Percentiles rank a stretch among this genome's conserved stretches.
These are phyloP conservation scores for Anolis sagrei DNA, from an alignment of 2,113 vertebrate species.

Conservation along the genomic window DNA sequence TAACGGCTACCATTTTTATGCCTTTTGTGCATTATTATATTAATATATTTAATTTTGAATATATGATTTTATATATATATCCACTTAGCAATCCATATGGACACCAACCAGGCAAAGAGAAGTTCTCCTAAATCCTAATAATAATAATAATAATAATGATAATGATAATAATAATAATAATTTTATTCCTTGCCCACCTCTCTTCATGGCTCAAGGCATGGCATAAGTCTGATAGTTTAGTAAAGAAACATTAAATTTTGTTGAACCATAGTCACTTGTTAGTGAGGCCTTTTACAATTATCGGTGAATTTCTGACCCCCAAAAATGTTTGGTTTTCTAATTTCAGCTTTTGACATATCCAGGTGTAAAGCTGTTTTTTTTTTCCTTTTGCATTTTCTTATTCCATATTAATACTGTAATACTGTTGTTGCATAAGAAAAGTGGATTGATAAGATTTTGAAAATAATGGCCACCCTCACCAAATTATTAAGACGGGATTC, in stretches of 20 bases:
- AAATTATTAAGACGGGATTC: background rate
- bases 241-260: background rate
- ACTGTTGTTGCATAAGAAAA: conserved; percentile 63
- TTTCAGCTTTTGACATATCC: conserved; percentile 66
- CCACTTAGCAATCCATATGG: no score
- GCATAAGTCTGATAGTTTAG: background rate
- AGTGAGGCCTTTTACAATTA: background rate
- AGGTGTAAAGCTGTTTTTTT: conserved; percentile 53
- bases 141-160: no score
- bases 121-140: background rate
- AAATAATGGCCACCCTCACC: background rate
- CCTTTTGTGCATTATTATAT: background rate
- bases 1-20: background rate
- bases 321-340: conserved; percentile 46
- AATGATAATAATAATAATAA: no score
- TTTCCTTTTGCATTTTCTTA: conserved; percentile 64
- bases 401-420: conserved; percentile 55
- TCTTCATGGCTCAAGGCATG: no score
- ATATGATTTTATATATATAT: background rate
- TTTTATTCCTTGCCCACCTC: no score
- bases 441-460: conserved; percentile 32
- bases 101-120: no score
- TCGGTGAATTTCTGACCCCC: background rate
- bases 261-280: background rate
- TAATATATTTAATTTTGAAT: background rate